Percentiles rank a stretch among this genome's conserved stretches.
Conservation (phyloP, 2,113 vertebrate genomes). For the Oncorhynchus masou region DNA sequence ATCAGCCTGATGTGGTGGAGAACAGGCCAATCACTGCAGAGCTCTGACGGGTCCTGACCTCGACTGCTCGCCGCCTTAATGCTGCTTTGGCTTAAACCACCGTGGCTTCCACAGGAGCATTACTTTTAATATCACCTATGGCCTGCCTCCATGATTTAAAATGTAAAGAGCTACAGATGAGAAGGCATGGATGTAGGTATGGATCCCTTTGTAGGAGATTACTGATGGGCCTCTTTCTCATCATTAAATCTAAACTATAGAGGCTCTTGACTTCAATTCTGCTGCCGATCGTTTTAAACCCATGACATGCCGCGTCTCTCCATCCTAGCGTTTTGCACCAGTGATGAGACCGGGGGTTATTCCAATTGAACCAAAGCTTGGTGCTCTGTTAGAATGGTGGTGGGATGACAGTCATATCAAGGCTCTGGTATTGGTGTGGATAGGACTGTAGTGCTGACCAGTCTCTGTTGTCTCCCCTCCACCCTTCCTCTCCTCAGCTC, state of each 20-base stretch:
- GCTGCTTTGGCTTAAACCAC: not conserved
- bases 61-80: constrained; percentile 9
- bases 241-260: too few relatives aligned
- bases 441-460: constrained; percentile 5
- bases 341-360: too few relatives aligned
- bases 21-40: constrained; percentile 27
- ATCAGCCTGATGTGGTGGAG: constrained; percentile 46
- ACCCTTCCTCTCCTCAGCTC: constrained; percentile 53
- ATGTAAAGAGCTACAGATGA: not conserved
- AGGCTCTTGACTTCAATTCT: too few relatives aligned
- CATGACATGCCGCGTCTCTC: too few relatives aligned
- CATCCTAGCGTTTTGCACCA: too few relatives aligned
- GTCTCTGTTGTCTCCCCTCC: constrained; percentile 10
- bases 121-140: not conserved
- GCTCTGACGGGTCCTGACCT: constrained; percentile 57
- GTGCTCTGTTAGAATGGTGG: constrained; percentile 20
- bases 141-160: not conserved
- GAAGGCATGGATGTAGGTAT: not conserved
- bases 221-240: not conserved
- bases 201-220: not conserved
- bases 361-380: not conserved
- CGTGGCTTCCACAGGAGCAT: not conserved
- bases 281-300: too few relatives aligned
- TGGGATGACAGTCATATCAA: constrained; percentile 28
- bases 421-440: not conserved